These are phyloP conservation scores for Cosmia pyralina DNA, from an alignment of 2,888 invertebrate species.

Conservation along the genomic window DNA sequence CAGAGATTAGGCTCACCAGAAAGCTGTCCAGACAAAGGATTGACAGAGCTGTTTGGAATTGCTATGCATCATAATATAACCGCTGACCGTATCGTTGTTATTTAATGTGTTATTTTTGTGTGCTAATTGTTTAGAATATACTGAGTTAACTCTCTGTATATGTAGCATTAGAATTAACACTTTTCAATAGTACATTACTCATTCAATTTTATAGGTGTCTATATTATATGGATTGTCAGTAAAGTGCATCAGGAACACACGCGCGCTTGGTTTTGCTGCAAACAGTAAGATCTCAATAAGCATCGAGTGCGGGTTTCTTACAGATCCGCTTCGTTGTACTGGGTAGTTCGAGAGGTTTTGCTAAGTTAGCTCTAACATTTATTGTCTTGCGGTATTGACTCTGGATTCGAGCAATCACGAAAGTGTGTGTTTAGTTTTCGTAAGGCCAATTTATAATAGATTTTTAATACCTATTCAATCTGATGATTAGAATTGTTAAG, in stretches of 20 bases:
- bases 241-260: conserved; percentile 29
- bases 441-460: conserved; percentile 39
- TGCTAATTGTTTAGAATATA: conserved; percentile 39
- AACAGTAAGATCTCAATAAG: conserved; percentile 8
- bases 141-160: conserved; percentile 24
- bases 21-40: conserved; percentile 59
- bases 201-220: conserved; percentile 36
- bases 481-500: conserved; percentile 32
- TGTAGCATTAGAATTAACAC: conserved; percentile 38
- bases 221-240: conserved; percentile 32
- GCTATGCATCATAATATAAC: conserved; percentile 5
- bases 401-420: conserved; percentile 15
- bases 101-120: conserved; percentile 28
- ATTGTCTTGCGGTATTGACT: conserved; percentile 13
- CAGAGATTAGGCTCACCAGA: conserved; percentile 53
- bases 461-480: conserved; percentile 34
- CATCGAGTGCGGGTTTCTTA: background rate
- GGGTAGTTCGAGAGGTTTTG: background rate
- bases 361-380: conserved; percentile 20
- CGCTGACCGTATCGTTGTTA: conserved; percentile 17
- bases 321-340: background rate
- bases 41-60: conserved; percentile 32
- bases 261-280: conserved; percentile 13
- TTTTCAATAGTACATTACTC: conserved; percentile 39
- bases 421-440: conserved; percentile 52